phyloP scores from a whole-genome alignment of 2,797 vertebrate genomes.

The Lagocephalus sceleratus region DNA sequence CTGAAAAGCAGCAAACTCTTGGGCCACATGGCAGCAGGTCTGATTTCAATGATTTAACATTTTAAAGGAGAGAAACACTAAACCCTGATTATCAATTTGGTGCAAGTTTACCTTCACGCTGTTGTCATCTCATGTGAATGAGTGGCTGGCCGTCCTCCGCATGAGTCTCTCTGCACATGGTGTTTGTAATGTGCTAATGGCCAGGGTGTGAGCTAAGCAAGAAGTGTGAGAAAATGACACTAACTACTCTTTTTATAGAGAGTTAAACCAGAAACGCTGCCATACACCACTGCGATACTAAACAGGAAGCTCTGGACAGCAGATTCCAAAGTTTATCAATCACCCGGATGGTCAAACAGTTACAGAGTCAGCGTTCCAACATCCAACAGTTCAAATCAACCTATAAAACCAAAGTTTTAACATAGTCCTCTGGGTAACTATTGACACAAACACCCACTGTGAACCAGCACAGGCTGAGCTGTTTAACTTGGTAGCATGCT shows the following conservation, averaged over 20 bases:
- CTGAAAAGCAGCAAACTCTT: conserved; percentile 51
- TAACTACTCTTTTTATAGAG: background rate
- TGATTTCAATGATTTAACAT: conserved; percentile 50
- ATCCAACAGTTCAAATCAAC: too few species aligned
- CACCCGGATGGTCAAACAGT: too few species aligned
- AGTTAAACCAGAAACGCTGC: too few species aligned
- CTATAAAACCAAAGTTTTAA: too few species aligned
- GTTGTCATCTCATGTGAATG: conserved; percentile 4
- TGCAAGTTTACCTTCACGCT: conserved; percentile 28
- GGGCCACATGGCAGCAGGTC: conserved; percentile 47
- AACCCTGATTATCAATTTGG: conserved; percentile 29
- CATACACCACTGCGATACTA: too few species aligned
- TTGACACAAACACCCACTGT: too few species aligned
- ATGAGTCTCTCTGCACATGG: conserved; percentile 2
- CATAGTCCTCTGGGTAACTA: too few species aligned
- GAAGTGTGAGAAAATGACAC: conserved; percentile 1
- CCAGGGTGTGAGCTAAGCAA: background rate
- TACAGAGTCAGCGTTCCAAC: too few species aligned
- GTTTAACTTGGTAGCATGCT: too few species aligned
- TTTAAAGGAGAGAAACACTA: conserved; percentile 21
- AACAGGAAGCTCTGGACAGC: background rate
- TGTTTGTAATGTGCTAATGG: conserved; percentile 27
- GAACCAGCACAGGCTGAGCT: too few species aligned
- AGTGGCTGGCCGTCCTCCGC: conserved; percentile 22
- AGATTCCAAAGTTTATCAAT: too few species aligned